Evolutionary conservation across 2,888 invertebrate genomes (phyloP), one percentile per base, ranked within the genome.

Genomic region (Acronicta aceris): DNA sequence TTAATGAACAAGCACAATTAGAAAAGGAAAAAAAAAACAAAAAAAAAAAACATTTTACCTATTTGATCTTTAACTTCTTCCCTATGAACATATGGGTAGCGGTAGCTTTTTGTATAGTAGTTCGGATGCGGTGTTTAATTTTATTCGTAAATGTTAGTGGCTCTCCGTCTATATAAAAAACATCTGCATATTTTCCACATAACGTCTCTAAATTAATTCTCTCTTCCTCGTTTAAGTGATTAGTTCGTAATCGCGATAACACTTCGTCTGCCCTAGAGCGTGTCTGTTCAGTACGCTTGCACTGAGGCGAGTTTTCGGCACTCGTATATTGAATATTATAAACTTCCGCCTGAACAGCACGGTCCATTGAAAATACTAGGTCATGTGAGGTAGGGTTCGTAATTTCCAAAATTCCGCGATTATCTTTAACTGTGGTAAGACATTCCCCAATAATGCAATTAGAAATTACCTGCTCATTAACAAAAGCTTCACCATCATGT

Each of bases 301-400:
- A 45, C 27, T 47, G 16, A 12, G n/a, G 33, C 4, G 10, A 10
- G 2, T 33, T 5, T 33, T 33, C 7, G 12, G 10, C 12, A 12
- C 33, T 33, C 10, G 33, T 33, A 33, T 7, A 33, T 12, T 12
- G 9, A 10, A 33, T 40, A 47, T 55, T 47, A 17, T 33, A 47
- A 16, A 47, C 6, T 17, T 17, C n/a, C 5, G 55, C 47, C 8
- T 12, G 16, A 6, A 27, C 40, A 12, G 55, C 47, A 8, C 27
- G 40, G 15, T 55, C 47, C 8, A 55, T 2, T 16, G 55, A 55
- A 12, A 55, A 47, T 17, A 55, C 27, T 10, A 55, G 8, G 40
- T 55, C 55, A 10, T 55, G 47, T 0, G 7, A 13, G 7, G 47
- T 40, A 2, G 46, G 17, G 12, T 55, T 55, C 10, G 25, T 30